Evolutionary conservation across 2,888 invertebrate genomes (phyloP).

Genomic region (Tetragonula carbonaria): DNA sequence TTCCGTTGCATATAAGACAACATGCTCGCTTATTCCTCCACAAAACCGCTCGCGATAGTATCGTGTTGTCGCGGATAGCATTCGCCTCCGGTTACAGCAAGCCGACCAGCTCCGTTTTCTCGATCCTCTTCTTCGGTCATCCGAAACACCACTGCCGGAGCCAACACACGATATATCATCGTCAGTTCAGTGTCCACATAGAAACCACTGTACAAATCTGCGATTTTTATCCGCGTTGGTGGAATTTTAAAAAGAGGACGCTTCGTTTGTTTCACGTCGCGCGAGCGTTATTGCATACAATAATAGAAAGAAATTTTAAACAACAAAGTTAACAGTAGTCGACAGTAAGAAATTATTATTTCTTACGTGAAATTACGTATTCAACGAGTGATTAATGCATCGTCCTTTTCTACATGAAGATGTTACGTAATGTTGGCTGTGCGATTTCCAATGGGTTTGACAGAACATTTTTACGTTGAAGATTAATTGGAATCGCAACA

Average conservation of each 20-base stretch:
- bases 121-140: background rate
- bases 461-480: background rate
- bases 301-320: no score
- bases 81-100: slow-evolving; percentile 46
- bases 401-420: background rate
- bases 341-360: background rate
- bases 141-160: background rate
- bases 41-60: slow-evolving; percentile 55
- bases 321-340: no score
- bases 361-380: no score
- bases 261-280: no score
- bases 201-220: background rate
- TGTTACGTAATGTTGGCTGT: slow-evolving; percentile 6
- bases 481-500: background rate
- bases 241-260: no score
- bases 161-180: background rate
- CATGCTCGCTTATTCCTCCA: slow-evolving; percentile 47
- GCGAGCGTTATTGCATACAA: no score
- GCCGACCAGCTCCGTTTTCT: background rate
- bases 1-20: slow-evolving; percentile 48
- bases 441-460: background rate
- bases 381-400: background rate
- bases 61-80: slow-evolving; percentile 40
- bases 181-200: background rate
- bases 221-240: background rate